Base-by-base conservation (phyloP, 2,888 invertebrate species). In the Sycophila texana region DNA sequence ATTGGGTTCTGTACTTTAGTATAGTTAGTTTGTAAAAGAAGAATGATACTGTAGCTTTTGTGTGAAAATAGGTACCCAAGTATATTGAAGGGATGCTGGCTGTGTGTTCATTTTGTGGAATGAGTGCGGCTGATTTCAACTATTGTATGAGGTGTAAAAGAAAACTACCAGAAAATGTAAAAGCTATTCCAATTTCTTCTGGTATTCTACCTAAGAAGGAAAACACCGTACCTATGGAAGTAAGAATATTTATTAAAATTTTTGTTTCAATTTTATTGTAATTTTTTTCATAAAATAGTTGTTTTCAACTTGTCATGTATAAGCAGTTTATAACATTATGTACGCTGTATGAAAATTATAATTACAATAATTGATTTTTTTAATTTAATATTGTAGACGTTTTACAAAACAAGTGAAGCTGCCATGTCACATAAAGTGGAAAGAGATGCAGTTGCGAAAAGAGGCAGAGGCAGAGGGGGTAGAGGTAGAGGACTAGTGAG, bases 101-200 rank as follows among this genome's bases (percentile, higher is more conserved):
- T 10, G 93, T 97, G 1, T 97, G 97, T 90, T 93, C 93, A 82
- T 92, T 93, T 83, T 97, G 97, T 89, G 97, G 97, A 20, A 94
- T 95, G 87, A 93, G 94, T 65, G 96, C 96, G 72, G 92, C 93
- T 85, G 95, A 96, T 89, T 96, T 96, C 89, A 94, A 94, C 84
- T 93, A 93, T 81, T 97, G 97, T 91, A 94, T 95, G 90, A 90
- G 93, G 84, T 96, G 96, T 91, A 94, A 93, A 88, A 92, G 94
- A 85, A 93, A 94, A 86, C 93, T 96, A 84, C 93, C 94, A 0
- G 95, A 95, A 81, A 94, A 95, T 86, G 95, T 95, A 49, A 95
- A 95, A 90, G 85, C 91, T 0, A 88, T 91, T 72, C 90, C 90
- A 39, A 86, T 90, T 57, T 80, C 82, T 68, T 57, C 81, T 53